Conservation (phyloP, 1,140 invertebrate genomes). For the Radopholus similis region DNA sequence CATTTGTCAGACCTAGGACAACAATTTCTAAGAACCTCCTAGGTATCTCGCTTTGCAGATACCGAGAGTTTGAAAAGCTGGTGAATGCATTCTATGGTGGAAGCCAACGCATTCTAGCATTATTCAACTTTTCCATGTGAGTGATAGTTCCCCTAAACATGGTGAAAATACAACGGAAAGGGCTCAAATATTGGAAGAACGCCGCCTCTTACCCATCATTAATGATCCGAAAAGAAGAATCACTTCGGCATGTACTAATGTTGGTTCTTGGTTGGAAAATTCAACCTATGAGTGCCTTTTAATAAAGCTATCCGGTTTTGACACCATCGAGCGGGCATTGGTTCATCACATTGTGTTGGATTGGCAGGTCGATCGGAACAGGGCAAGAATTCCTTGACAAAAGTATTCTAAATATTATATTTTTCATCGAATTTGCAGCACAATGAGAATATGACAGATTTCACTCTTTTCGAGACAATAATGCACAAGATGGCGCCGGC, state of each 20-base stretch:
- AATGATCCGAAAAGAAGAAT: not conserved
- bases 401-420: not conserved
- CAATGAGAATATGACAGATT: not conserved
- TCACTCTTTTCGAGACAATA: conserved; percentile 15
- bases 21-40: not conserved
- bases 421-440: not conserved
- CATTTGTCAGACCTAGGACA: not conserved
- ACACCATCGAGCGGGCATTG: not conserved
- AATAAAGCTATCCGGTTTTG: not conserved
- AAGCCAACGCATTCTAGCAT: not conserved
- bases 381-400: not conserved
- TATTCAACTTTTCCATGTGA: conserved; percentile 11
- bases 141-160: not conserved
- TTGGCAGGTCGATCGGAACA: not conserved
- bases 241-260: not conserved
- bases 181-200: not conserved
- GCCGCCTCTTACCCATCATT: not conserved
- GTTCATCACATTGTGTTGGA: not conserved
- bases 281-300: not conserved
- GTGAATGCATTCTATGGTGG: conserved; percentile 3
- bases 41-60: not conserved
- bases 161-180: too few species aligned
- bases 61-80: not conserved
- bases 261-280: not conserved
- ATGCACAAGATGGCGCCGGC: not conserved